Evolutionary conservation across 2,113 vertebrate species (phyloP).

Genomic region (Cyanocitta stelleri): DNA sequence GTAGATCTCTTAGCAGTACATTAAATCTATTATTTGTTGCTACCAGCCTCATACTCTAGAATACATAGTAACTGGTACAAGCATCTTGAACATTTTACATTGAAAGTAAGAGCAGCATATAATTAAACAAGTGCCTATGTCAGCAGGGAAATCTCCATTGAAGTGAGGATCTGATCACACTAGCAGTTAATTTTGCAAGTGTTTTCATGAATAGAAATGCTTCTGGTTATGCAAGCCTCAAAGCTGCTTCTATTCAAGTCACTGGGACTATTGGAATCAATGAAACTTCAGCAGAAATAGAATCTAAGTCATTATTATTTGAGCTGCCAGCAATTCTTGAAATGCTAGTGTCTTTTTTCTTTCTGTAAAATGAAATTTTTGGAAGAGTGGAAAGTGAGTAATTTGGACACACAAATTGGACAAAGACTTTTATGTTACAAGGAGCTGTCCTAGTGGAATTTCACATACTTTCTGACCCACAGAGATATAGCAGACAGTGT

Average conservation of each 20-base stretch:
- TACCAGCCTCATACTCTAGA: not conserved
- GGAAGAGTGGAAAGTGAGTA: not conserved
- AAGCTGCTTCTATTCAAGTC: conserved; percentile 7
- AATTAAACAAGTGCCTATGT: conserved; percentile 31
- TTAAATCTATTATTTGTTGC: not conserved
- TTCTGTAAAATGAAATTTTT: conserved; percentile 19
- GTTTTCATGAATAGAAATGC: conserved; percentile 34
- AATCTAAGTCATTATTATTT: conserved; percentile 23
- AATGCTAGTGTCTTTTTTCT: not conserved
- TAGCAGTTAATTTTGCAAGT: conserved; percentile 33
- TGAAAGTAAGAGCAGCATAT: not conserved
- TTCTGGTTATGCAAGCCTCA: not conserved
- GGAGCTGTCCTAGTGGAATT: not conserved
- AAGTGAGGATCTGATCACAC: conserved; percentile 22
- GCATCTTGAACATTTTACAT: not conserved
- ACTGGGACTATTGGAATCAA: not conserved
- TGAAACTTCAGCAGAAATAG: conserved; percentile 21
- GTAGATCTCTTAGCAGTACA: not conserved
- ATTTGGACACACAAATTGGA: not conserved
- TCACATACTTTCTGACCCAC: not conserved
- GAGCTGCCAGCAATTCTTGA: not conserved
- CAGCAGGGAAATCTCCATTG: conserved; percentile 46
- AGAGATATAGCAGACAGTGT: not conserved
- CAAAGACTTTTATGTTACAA: not conserved
- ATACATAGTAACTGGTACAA: not conserved